These are phyloP conservation scores for Macropis europaea DNA, from an alignment of 2,888 invertebrate genomes.

Conservation along the genomic window DNA sequence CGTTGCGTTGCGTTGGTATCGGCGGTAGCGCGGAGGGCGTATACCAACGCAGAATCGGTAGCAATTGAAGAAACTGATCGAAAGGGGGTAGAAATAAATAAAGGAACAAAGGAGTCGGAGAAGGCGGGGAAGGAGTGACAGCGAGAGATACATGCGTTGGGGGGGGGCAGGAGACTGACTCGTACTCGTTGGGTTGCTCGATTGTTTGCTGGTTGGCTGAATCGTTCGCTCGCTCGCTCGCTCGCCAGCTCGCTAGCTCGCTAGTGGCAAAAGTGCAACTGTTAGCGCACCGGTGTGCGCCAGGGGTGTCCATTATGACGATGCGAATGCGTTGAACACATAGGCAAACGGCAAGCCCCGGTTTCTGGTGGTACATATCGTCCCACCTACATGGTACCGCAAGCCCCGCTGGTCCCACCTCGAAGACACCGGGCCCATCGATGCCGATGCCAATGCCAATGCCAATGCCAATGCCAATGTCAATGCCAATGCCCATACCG, in stretches of 20 bases:
- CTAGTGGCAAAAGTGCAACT: constrained; percentile 6
- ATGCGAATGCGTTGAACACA: constrained; percentile 64
- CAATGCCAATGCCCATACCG: constrained; percentile 19
- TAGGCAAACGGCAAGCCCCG: constrained; percentile 78
- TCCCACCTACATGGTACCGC: constrained; percentile 76
- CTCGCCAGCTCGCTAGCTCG: constrained; percentile 29
- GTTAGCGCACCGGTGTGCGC: constrained; percentile 4
- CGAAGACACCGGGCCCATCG: constrained; percentile 76
- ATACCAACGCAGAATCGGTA: too few relatives aligned
- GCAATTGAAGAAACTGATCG: too few relatives aligned
- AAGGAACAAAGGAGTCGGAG: too few relatives aligned
- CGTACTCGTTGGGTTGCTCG: constrained; percentile 18
- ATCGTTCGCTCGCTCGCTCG: constrained; percentile 7
- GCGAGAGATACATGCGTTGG: too few relatives aligned
- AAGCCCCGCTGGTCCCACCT: constrained; percentile 74
- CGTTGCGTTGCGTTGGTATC: too few relatives aligned
- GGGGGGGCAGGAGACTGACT: constrained; percentile 19
- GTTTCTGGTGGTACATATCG: constrained; percentile 79
- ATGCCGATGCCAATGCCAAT: constrained; percentile 33
- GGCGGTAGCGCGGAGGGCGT: too few relatives aligned
- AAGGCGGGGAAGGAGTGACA: too few relatives aligned
- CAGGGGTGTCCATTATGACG: constrained; percentile 44
- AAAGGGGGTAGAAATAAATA: too few relatives aligned
- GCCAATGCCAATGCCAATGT: constrained; percentile 19
- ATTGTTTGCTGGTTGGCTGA: constrained; percentile 23